Evolutionary conservation across 2,888 invertebrate genomes (phyloP).

Genomic region (Pycnomerus fuliginosus): DNA sequence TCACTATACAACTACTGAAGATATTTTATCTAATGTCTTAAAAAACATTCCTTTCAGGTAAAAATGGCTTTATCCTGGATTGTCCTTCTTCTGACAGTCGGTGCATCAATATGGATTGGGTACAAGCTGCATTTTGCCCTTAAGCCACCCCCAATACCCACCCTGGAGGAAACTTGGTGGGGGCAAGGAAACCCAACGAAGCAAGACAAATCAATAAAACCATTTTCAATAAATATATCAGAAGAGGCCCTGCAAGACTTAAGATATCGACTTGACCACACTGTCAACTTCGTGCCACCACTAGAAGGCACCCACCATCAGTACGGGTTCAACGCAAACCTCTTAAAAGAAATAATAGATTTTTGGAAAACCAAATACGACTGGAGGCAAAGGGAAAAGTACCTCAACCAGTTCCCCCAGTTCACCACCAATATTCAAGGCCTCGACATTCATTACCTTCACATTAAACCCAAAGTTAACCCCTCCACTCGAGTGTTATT

Average conservation of each 20-base stretch:
- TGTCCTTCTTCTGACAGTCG: no score
- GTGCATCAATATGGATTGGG: no score
- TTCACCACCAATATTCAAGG: conserved; percentile 73
- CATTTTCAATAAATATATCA: no score
- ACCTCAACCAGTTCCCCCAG: conserved; percentile 67
- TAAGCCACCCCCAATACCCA: no score
- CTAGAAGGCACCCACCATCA: conserved; percentile 69
- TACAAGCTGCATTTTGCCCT: no score
- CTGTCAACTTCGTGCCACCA: conserved; percentile 52
- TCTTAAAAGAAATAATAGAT: conserved; percentile 65
- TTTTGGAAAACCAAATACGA: conserved; percentile 76
- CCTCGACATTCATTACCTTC: conserved; percentile 59
- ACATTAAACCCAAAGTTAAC: conserved; percentile 57
- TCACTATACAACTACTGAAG: no score
- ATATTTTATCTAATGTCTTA: no score
- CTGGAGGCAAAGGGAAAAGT: conserved; percentile 63
- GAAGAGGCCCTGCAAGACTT: conserved; percentile 40
- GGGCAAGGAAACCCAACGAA: no score
- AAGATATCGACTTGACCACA: conserved; percentile 57
- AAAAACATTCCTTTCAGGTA: no score
- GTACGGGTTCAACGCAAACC: conserved; percentile 75
- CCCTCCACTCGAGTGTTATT: conserved; percentile 51
- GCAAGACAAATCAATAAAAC: no score
- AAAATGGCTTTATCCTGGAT: no score
- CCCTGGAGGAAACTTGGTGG: no score